Evolutionary conservation across 2,888 invertebrate species (phyloP).

Genomic region (Catocala fraxini): DNA sequence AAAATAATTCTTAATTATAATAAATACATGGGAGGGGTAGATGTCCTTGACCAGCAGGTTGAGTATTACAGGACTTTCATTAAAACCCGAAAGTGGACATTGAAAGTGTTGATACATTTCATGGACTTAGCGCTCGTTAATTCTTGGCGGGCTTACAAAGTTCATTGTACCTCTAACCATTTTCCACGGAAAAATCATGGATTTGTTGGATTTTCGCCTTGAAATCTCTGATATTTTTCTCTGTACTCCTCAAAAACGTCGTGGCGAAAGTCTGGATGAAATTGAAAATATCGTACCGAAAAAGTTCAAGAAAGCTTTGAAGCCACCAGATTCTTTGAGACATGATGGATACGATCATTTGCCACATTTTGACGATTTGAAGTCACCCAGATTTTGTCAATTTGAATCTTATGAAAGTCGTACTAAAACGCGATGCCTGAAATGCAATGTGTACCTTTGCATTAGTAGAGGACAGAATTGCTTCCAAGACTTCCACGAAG

Average conservation of each 20-base stretch:
- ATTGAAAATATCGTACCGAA: too few relatives aligned
- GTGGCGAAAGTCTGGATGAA: too few relatives aligned
- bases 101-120: slow-evolving; percentile 8
- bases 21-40: slow-evolving; percentile 32
- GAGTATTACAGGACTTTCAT: slow-evolving; percentile 43
- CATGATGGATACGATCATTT: slow-evolving; percentile 16
- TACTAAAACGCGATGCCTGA: slow-evolving; percentile 18
- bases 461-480: too few relatives aligned
- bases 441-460: slow-evolving; percentile 25
- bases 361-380: too few relatives aligned
- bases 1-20: slow-evolving; percentile 4
- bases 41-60: slow-evolving; percentile 41
- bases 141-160: too few relatives aligned
- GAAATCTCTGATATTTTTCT: slow-evolving; percentile 20
- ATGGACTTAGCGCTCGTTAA: background rate
- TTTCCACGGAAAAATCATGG: slow-evolving; percentile 6
- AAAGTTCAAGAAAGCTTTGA: slow-evolving; percentile 5
- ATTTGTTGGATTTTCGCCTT: slow-evolving; percentile 17
- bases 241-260: background rate
- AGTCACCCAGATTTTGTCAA: background rate
- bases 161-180: background rate
- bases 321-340: slow-evolving; percentile 24
- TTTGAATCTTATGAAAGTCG: slow-evolving; percentile 12
- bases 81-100: slow-evolving; percentile 33
- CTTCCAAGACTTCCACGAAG: too few relatives aligned